Conservation (phyloP, 2,888 invertebrate species). For the Diarsia brunnea region DNA sequence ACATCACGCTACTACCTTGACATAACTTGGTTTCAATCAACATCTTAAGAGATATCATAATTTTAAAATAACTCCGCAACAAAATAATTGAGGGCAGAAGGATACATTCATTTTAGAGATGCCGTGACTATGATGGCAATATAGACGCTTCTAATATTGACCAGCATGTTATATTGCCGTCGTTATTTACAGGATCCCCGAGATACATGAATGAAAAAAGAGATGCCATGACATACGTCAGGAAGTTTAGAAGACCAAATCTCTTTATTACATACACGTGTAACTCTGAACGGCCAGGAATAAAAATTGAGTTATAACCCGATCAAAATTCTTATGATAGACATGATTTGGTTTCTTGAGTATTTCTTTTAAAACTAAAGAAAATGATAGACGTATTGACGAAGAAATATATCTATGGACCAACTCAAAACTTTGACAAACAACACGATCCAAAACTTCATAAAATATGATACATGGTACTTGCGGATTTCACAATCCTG, state of each 20-base stretch:
- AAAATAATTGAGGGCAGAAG: not conserved
- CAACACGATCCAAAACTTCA: conserved; percentile 8
- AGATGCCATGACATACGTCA: conserved; percentile 1
- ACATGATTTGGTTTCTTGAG: conserved; percentile 51
- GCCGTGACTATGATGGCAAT: conserved; percentile 5
- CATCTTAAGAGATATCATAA: no score
- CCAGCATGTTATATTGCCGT: conserved; percentile 17
- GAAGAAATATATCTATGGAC: conserved; percentile 9
- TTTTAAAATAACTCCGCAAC: no score
- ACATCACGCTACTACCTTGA: no score
- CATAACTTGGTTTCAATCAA: no score
- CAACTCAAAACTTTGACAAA: not conserved
- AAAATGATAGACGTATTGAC: conserved; percentile 27
- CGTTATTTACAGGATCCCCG: conserved; percentile 1
- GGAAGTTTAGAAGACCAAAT: not conserved
- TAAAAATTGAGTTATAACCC: conserved; percentile 49
- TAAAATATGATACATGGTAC: conserved; percentile 21
- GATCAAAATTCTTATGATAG: conserved; percentile 57
- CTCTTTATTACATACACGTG: not conserved
- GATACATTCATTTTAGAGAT: conserved; percentile 16
- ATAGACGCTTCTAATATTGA: conserved; percentile 8
- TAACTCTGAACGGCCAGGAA: conserved; percentile 58
- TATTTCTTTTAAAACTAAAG: conserved; percentile 54
- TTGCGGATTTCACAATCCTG: conserved; percentile 36
- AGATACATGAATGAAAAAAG: not conserved